Percentiles rank a stretch among this genome's conserved stretches.
These are phyloP conservation scores for Hyppa rectilinea DNA, from an alignment of 2,888 invertebrate species.

Conservation along the genomic window DNA sequence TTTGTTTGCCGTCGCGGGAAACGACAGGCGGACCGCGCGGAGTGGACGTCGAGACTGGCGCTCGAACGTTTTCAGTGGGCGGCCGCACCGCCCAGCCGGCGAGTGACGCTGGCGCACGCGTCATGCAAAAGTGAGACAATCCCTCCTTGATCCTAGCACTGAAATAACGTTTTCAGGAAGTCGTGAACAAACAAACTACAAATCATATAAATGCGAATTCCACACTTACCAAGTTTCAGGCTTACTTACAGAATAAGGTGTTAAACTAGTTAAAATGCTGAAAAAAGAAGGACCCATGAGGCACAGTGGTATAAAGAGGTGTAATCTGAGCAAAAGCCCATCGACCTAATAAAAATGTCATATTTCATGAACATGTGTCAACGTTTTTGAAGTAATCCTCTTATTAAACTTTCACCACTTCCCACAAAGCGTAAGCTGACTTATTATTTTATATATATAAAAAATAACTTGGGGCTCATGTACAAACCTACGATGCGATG, in stretches of 20 bases:
- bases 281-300: not conserved
- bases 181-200: not conserved
- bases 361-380: not conserved
- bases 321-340: not conserved
- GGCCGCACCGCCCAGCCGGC: conserved; percentile 82
- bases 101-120: conserved; percentile 76
- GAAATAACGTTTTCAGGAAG: conserved; percentile 8
- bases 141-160: conserved; percentile 19
- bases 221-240: not conserved
- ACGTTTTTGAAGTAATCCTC: too few species aligned
- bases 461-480: too few species aligned
- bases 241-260: not conserved
- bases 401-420: not conserved
- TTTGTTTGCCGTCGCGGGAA: conserved; percentile 77
- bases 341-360: not conserved
- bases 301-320: not conserved
- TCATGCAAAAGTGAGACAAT: conserved; percentile 81
- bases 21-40: conserved; percentile 90
- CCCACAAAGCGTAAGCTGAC: not conserved
- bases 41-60: conserved; percentile 90
- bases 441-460: not conserved
- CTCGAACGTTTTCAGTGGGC: conserved; percentile 82
- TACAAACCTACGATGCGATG: too few species aligned
- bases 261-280: not conserved
- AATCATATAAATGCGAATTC: not conserved